Conservation (phyloP, 1,140 invertebrate genomes). For the Drosophila novamexicana region DNA sequence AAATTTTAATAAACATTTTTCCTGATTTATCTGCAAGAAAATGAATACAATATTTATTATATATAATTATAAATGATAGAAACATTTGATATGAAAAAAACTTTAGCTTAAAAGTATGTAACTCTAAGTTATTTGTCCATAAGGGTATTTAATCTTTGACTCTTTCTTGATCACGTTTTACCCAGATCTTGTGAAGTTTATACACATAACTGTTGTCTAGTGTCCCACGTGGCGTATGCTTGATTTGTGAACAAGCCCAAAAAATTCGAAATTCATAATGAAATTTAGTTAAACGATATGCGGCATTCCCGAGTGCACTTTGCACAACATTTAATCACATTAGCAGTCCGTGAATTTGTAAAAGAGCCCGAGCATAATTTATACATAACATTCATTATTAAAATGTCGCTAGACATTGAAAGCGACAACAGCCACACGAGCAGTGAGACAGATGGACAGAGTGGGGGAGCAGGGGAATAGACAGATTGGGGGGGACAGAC, state of each 20-base stretch:
- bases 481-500: neutral
- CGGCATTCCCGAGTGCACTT: constrained; percentile 55
- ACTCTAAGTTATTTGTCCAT: no score
- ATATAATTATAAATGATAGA: no score
- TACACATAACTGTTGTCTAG: constrained; percentile 14
- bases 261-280: constrained; percentile 14
- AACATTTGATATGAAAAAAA: no score
- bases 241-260: constrained; percentile 38
- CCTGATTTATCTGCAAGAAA: no score
- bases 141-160: no score
- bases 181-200: no score
- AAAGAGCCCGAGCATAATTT: constrained; percentile 67
- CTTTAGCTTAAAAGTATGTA: no score
- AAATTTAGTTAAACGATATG: neutral
- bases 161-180: constrained; percentile 8
- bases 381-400: constrained; percentile 70
- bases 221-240: constrained; percentile 47
- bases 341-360: constrained; percentile 61
- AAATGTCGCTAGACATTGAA: constrained; percentile 78
- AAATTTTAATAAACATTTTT: no score
- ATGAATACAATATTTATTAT: no score
- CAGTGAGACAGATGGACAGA: constrained; percentile 16
- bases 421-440: constrained; percentile 40
- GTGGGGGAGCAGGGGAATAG: neutral
- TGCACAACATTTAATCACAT: constrained; percentile 82